Evolutionary conservation across 2,888 invertebrate genomes (phyloP), one percentile per base, ranked within the genome.

Genomic region (Hypena proboscidalis): DNA sequence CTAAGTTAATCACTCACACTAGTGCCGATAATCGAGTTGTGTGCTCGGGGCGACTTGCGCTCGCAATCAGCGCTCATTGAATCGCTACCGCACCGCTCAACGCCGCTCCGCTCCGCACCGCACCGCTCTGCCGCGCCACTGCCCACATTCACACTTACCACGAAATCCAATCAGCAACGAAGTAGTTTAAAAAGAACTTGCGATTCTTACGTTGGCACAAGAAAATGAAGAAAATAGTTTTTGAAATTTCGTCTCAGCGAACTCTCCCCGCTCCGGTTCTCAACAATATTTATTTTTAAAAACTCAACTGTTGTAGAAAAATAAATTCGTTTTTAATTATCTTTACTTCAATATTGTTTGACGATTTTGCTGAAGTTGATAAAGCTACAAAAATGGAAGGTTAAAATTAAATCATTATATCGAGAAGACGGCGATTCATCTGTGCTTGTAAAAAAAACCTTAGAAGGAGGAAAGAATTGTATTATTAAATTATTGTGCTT

Each of bases 31-130:
- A 74, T 67, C 50, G 55, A 70, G 67, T 69, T 64, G 63, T 40
- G 62, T 37, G 27, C 43, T 51, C 58, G 49, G 36, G 45, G 42
- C 46, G 52, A 56, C 52, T 48, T 46, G 43, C 42, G 50, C 44
- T 52, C 58, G 70, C 70, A 74, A 76, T 74, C 76, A 75, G 67
- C 56, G 59, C 64, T 46, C 70, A 72, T 77, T 74, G 72, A 74
- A 58, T 40, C 44, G 36, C 20, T 39, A 19, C 19, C 35, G 43
- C 50, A 17, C 13, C 17, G 37, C 26, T 1, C 25, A 43, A 37
- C 48, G 10, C 20, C 34, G 33, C 42, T 6, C 8, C 23, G 42
- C 25, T 1, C 29, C 45, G 32, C 39, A 7, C 14, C 42, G 42
- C 41, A 19, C 10, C 27, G 42, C 7, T 0, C 32, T 50, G 34